These are phyloP conservation scores for Albula goreensis DNA, from an alignment of 2,113 vertebrate species.

Conservation along the genomic window DNA sequence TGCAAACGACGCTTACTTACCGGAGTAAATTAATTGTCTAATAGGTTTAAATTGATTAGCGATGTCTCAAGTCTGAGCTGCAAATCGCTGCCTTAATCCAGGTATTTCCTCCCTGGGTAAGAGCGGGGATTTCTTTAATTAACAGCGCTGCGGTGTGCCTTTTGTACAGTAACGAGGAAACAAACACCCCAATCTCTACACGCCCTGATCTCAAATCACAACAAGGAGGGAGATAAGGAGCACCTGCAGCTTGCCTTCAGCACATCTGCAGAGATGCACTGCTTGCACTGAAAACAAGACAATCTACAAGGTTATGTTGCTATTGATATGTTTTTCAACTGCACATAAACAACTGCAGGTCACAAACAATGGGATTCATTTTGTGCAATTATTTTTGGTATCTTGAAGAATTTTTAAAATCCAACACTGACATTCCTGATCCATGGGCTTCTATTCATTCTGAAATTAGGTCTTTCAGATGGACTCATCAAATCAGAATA, in stretches of 20 bases:
- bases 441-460: too few species aligned
- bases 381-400: too few species aligned
- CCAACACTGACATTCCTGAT: too few species aligned
- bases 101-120: conserved; percentile 65
- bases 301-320: too few species aligned
- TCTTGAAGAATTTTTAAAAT: too few species aligned
- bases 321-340: too few species aligned
- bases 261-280: neutral
- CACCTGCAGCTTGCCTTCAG: neutral
- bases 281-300: too few species aligned
- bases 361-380: too few species aligned
- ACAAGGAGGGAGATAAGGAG: neutral
- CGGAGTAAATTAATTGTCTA: conserved; percentile 70
- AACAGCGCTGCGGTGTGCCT: conserved; percentile 53
- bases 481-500: too few species aligned
- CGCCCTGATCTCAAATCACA: neutral
- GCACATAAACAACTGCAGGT: too few species aligned
- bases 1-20: conserved; percentile 56
- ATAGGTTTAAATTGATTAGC: conserved; percentile 70
- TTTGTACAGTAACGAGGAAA: conserved; percentile 52
- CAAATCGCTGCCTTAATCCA: conserved; percentile 69
- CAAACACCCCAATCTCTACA: conserved; percentile 43
- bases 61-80: conserved; percentile 64
- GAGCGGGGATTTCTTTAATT: conserved; percentile 66
- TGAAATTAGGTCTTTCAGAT: too few species aligned